Evolutionary conservation across 2,797 vertebrate species (phyloP).

Genomic region (Lepilemur septentrionalis): DNA sequence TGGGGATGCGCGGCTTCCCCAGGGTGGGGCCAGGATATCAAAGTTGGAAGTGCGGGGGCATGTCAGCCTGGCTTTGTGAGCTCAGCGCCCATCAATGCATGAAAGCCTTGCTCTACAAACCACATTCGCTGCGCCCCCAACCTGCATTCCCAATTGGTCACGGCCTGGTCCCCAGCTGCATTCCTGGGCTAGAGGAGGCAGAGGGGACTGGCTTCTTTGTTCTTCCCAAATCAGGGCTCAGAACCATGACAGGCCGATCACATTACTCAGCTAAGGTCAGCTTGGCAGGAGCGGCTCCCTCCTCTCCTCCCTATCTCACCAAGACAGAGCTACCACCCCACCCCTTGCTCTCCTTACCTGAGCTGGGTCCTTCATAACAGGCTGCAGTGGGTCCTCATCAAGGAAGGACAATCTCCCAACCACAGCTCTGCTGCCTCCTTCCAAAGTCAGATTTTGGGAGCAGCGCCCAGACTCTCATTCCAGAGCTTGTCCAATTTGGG

Average conservation of each 20-base stretch:
- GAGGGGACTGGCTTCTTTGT: constrained; percentile 84
- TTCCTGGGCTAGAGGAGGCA: constrained; percentile 80
- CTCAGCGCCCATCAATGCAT: constrained; percentile 82
- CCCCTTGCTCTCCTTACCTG: constrained; percentile 42
- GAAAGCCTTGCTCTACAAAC: constrained; percentile 85
- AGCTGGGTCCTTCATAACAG: neutral
- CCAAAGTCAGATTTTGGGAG: neutral
- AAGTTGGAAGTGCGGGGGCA: constrained; percentile 66
- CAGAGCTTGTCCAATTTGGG: neutral
- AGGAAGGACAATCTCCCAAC: constrained; percentile 8
- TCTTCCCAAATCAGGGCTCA: constrained; percentile 80
- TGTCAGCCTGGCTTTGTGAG: constrained; percentile 75
- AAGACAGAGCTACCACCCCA: neutral
- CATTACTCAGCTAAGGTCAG: constrained; percentile 79
- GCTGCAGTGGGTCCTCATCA: neutral
- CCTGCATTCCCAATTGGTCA: constrained; percentile 89
- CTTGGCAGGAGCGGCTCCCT: constrained; percentile 66
- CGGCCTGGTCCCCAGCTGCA: constrained; percentile 86
- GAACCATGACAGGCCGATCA: constrained; percentile 85
- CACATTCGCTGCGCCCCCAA: constrained; percentile 84
- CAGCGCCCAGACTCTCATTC: neutral
- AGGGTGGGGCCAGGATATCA: constrained; percentile 65
- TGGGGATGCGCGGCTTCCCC: constrained; percentile 23
- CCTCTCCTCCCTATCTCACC: neutral
- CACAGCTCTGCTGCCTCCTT: neutral